Conservation (phyloP, 2,888 invertebrate genomes). For the Cancer borealis region DNA sequence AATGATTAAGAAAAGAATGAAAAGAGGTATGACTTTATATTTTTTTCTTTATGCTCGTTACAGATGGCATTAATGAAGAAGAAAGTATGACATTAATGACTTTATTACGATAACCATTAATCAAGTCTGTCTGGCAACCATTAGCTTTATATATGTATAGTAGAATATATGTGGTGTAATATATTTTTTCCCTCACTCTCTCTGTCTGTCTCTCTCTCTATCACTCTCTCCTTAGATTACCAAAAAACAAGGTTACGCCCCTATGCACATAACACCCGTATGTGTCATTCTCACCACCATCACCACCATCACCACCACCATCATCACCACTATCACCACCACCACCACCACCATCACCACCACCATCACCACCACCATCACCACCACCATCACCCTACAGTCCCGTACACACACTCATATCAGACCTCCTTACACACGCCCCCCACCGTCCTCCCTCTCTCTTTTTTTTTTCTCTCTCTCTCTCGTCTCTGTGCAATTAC, state of each 20-base stretch:
- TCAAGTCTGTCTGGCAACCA: background rate
- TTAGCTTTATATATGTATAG: background rate
- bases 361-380: background rate
- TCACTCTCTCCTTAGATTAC: background rate
- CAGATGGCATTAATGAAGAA: background rate
- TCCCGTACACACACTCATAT: background rate
- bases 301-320: background rate
- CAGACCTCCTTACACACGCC: too few relatives aligned
- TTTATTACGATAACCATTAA: background rate
- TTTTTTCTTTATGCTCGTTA: background rate
- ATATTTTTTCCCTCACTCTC: background rate
- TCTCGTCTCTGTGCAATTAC: too few relatives aligned
- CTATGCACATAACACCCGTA: background rate
- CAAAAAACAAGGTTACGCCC: slow-evolving; percentile 31
- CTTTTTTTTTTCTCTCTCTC: too few relatives aligned
- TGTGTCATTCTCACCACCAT: background rate
- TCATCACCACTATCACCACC: background rate
- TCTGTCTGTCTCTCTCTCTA: background rate
- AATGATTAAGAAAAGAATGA: background rate
- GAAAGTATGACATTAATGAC: background rate
- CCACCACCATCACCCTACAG: background rate
- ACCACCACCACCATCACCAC: background rate
- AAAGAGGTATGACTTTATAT: background rate
- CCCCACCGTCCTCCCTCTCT: too few relatives aligned
- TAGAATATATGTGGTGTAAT: too few relatives aligned